Evolutionary conservation across 2,113 vertebrate species (phyloP).

Genomic region (Cnemophilus loriae): DNA sequence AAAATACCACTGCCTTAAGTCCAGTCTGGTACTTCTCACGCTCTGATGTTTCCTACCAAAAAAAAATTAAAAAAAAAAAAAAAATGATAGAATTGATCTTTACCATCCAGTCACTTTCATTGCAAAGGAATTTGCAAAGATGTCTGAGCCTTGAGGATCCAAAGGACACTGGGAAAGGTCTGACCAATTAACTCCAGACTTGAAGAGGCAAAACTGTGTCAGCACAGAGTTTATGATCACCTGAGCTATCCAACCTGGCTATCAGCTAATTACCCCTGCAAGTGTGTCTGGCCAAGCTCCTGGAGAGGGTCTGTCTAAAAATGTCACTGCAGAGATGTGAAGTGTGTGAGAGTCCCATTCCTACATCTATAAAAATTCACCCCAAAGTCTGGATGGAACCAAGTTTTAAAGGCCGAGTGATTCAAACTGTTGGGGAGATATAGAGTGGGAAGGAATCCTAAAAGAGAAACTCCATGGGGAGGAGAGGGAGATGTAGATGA

Average conservation of each 20-base stretch:
- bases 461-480: accelerated
- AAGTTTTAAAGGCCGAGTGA: neutral
- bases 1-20: neutral
- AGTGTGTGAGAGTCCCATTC: neutral
- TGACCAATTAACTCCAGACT: neutral
- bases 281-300: neutral
- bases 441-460: neutral
- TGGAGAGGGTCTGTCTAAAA: neutral
- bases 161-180: neutral
- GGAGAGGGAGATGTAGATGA: neutral
- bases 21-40: neutral
- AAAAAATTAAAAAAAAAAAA: neutral
- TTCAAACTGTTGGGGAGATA: neutral
- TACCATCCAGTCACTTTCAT: neutral
- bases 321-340: neutral
- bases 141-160: neutral
- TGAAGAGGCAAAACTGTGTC: neutral
- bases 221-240: neutral
- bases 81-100: neutral
- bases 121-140: neutral
- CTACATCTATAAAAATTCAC: neutral
- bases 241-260: neutral
- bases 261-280: neutral
- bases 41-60: neutral
- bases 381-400: neutral